Evolutionary conservation across 2,797 vertebrate genomes (phyloP).

Genomic region (Pelobates cultripes): DNA sequence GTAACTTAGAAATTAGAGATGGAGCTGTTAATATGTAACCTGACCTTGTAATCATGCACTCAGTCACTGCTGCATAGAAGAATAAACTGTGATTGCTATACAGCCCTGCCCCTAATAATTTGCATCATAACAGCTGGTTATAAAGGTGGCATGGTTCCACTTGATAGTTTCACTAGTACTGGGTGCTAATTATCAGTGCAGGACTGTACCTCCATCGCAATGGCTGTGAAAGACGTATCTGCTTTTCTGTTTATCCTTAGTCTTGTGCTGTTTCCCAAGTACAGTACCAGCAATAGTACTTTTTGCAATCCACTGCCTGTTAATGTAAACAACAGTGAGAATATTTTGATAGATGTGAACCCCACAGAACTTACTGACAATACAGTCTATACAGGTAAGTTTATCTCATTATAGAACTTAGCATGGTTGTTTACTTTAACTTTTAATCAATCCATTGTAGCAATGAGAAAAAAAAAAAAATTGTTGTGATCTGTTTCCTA

Average conservation of each 20-base stretch:
- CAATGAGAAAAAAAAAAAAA: too few species aligned
- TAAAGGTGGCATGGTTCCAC: not conserved
- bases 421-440: too few species aligned
- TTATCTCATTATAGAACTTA: not conserved
- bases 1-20: not conserved
- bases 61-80: not conserved
- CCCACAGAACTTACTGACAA: not conserved
- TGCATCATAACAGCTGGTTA: not conserved
- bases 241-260: not conserved
- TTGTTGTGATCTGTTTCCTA: too few species aligned
- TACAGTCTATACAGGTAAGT: not conserved
- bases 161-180: not conserved
- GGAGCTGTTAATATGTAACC: slow-evolving; percentile 1
- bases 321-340: not conserved
- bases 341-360: not conserved
- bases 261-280: not conserved
- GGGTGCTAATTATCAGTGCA: not conserved
- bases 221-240: not conserved
- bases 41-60: not conserved
- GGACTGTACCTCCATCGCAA: not conserved
- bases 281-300: not conserved
- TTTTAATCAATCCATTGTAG: too few species aligned
- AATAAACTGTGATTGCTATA: not conserved
- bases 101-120: not conserved
- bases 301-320: not conserved